These are phyloP conservation scores for Crypturellus undulatus DNA, from an alignment of 2,113 vertebrate genomes.

Conservation along the genomic window DNA sequence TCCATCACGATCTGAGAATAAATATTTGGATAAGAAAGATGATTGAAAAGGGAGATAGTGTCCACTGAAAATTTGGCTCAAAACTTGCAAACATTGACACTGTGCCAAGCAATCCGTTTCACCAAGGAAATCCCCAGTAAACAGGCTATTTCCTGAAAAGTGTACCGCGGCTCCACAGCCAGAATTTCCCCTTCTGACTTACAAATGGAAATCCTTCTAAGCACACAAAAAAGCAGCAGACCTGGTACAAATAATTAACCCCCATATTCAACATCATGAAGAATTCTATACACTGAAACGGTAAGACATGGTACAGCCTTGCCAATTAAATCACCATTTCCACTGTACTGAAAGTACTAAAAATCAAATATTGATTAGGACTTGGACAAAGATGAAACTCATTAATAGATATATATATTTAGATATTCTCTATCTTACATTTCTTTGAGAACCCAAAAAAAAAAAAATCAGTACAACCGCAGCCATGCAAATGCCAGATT, in stretches of 20 bases:
- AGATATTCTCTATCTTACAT: not conserved
- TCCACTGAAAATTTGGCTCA: not conserved
- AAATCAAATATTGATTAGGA: not conserved
- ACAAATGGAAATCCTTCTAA: not conserved
- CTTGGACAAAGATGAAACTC: not conserved
- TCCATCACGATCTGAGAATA: not conserved
- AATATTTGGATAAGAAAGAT: not conserved
- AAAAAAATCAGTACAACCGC: not conserved
- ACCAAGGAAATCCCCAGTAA: constrained; percentile 46
- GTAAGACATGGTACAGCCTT: not conserved
- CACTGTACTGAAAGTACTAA: not conserved
- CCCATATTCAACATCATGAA: not conserved
- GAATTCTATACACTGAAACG: not conserved
- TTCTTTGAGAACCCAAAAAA: not conserved
- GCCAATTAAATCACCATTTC: not conserved
- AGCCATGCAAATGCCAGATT: not conserved
- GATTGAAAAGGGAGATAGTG: not conserved
- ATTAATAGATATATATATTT: not conserved
- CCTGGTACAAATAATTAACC: not conserved
- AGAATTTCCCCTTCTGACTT: not conserved
- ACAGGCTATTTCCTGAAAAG: constrained; percentile 39
- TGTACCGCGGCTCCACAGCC: not conserved
- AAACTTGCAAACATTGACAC: not conserved
- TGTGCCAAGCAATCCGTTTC: not conserved
- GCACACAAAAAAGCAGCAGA: not conserved